Evolutionary conservation across 2,797 vertebrate species (phyloP).

Genomic region (Acomys russatus): DNA sequence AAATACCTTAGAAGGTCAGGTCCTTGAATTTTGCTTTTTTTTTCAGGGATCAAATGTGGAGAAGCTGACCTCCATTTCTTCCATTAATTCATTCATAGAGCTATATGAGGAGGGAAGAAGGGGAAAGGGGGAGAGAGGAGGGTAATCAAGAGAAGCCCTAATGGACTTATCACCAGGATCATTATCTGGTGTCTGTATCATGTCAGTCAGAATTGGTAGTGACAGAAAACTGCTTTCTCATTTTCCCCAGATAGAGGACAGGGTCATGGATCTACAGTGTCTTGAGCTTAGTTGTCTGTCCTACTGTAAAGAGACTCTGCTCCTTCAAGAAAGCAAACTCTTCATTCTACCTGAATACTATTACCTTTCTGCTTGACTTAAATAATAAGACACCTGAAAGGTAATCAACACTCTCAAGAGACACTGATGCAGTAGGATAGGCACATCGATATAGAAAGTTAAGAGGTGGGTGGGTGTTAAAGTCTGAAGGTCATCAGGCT

Average conservation of each 20-base stretch:
- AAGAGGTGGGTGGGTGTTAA: not conserved
- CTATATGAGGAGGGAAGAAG: no score
- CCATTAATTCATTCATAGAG: not conserved
- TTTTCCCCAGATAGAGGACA: not conserved
- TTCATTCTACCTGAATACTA: slow-evolving; percentile 2
- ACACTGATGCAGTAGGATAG: not conserved
- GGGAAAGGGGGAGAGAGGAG: not conserved
- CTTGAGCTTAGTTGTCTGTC: not conserved
- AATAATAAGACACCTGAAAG: not conserved
- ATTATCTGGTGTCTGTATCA: not conserved
- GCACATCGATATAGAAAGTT: not conserved
- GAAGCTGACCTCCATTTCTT: not conserved
- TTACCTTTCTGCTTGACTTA: slow-evolving; percentile 4
- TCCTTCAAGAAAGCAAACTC: slow-evolving; percentile 6
- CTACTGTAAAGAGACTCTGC: not conserved
- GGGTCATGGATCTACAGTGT: not conserved
- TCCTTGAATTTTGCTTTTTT: not conserved
- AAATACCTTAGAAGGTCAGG: not conserved
- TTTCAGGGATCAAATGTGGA: not conserved
- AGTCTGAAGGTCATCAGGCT: not conserved
- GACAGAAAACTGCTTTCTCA: not conserved
- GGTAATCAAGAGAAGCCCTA: not conserved
- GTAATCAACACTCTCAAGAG: not conserved
- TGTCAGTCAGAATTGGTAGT: slow-evolving; percentile 17
- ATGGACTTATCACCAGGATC: not conserved